Conservation (phyloP, 2,888 invertebrate genomes). For the Amorpha juglandis region DNA sequence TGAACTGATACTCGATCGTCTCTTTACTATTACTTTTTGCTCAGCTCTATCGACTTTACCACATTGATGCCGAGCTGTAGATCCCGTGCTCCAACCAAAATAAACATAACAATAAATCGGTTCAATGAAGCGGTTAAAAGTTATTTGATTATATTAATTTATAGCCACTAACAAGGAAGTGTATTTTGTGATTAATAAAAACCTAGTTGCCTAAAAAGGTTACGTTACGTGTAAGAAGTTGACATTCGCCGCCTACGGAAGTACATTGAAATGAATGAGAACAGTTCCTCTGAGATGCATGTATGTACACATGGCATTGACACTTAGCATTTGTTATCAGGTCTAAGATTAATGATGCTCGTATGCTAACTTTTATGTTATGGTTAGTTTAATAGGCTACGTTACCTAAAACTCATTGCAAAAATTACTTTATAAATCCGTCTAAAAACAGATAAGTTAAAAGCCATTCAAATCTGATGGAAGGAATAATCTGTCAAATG, state of each 20-base stretch:
- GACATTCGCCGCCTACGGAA: constrained; percentile 47
- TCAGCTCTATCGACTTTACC: background rate
- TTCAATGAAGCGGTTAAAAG: background rate
- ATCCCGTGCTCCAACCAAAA: background rate
- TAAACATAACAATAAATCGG: background rate
- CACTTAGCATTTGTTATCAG: constrained; percentile 20
- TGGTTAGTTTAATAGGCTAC: too few relatives aligned
- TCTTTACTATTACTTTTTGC: background rate
- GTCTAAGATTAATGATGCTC: background rate
- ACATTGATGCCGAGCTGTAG: background rate
- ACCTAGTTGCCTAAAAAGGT: constrained; percentile 27
- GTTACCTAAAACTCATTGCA: too few relatives aligned
- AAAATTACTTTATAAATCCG: too few relatives aligned
- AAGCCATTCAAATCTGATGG: too few relatives aligned
- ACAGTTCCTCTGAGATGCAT: constrained; percentile 41
- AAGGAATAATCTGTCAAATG: too few relatives aligned
- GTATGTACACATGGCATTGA: constrained; percentile 27
- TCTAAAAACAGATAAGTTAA: too few relatives aligned
- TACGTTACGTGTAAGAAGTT: constrained; percentile 39
- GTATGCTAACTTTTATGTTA: too few relatives aligned
- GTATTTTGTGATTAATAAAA: background rate
- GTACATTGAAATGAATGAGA: constrained; percentile 33
- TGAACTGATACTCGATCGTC: background rate
- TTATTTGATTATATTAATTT: background rate
- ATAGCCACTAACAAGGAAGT: background rate